Evolutionary conservation across 2,888 invertebrate species (phyloP).

Genomic region (Cryptophagus acutangulus): DNA sequence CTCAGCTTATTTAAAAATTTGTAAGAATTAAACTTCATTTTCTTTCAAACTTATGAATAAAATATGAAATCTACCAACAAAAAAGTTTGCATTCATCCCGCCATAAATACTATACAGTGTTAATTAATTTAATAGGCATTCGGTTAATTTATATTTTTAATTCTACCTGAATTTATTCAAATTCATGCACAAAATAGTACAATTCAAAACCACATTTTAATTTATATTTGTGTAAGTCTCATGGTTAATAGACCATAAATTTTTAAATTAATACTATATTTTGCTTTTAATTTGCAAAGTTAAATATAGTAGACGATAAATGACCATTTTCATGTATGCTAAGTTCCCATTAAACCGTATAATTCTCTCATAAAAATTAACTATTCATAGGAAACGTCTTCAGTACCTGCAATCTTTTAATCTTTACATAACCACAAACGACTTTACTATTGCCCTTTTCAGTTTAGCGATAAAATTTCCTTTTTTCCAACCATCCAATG

Average conservation of each 20-base stretch:
- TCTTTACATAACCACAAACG: conserved; percentile 11
- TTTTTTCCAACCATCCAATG: conserved; percentile 2
- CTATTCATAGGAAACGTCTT: conserved; percentile 33
- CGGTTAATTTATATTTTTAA: too few relatives aligned
- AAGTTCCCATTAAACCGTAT: conserved; percentile 30
- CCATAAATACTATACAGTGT: too few relatives aligned
- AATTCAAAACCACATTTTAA: too few relatives aligned
- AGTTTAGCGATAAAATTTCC: conserved; percentile 3
- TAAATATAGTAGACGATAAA: conserved; percentile 30
- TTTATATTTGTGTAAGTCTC: conserved; percentile 32
- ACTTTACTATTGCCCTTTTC: conserved; percentile 5
- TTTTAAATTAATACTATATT: conserved; percentile 36
- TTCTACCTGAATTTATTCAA: too few relatives aligned
- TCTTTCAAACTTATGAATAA: too few relatives aligned
- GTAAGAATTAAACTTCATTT: too few relatives aligned
- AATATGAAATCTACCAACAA: too few relatives aligned
- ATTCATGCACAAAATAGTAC: too few relatives aligned
- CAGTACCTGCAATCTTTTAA: conserved; percentile 27
- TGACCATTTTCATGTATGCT: conserved; percentile 26
- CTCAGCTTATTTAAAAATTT: too few relatives aligned
- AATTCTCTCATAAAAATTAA: conserved; percentile 36
- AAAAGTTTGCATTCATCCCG: too few relatives aligned
- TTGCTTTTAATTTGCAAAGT: conserved; percentile 30
- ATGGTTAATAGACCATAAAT: conserved; percentile 36
- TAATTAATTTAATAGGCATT: too few relatives aligned